Base-by-base conservation (phyloP, 2,888 invertebrate genomes). In the Tortricodes alternella region DNA sequence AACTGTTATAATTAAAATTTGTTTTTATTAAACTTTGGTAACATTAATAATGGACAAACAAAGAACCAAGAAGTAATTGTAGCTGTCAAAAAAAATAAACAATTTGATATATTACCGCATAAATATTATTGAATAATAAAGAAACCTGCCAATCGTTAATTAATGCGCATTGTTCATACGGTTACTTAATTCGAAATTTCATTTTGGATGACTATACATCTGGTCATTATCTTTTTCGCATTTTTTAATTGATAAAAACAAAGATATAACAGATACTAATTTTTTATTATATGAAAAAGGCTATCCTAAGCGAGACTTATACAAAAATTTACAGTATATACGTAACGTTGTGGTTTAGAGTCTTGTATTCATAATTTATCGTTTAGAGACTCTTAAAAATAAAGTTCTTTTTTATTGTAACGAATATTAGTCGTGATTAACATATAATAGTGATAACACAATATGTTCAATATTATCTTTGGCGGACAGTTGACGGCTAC, bases 401-500 rank as follows among this genome's bases (percentile, higher is more conserved):
- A 9, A n/a, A n/a, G n/a, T n/a, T n/a, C n/a, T n/a, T n/a, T n/a
- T n/a, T n/a, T n/a, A n/a, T n/a, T n/a, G 9, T 18, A 2, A 4
- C 5, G 37, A 37, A 9, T 4, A 5, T 5, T 4, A 37, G 18
- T n/a, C 18, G 37, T 37, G 35, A 7, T 18, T 8, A 16, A n/a
- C n/a, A n/a, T n/a, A n/a, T n/a, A n/a, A n/a, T n/a, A 11, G 29
- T 29, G n/a, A 3, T 24, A 29, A 29, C 9, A 11, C 23, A 41
- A 41, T 24, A 24, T 24, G 16, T 13, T 4, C 11, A 29, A 2
- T 75, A 71, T 68, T 67, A 71, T 66, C 65, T 66, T 73, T 76
- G 76, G 81, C 69, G 66, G 70, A 73, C 73, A 66, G 68, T 64
- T 70, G 73, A 76, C 74, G 76, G 70, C 73, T 69, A 66, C 71